phyloP scores from a whole-genome alignment of 2,888 invertebrate species.

The Drosophila paracracens region DNA sequence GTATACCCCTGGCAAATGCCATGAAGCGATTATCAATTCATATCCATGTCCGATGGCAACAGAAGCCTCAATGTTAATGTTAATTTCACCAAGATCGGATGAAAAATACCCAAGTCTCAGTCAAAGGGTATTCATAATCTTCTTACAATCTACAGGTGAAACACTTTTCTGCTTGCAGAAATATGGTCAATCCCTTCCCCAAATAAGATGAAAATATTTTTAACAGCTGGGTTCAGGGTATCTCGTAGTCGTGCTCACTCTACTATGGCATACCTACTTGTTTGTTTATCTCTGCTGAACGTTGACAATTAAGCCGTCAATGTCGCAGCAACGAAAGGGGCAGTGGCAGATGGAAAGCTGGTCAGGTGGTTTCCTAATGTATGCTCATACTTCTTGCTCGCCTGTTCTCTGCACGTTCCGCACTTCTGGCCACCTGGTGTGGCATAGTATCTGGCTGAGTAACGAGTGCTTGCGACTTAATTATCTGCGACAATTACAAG shows the following conservation, averaged over 20 bases:
- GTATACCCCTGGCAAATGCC: fast-evolving
- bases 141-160: not conserved
- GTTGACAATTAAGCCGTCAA: conserved; percentile 25
- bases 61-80: not conserved
- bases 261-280: not conserved
- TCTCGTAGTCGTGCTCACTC: not conserved
- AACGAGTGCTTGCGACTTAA: conserved; percentile 70
- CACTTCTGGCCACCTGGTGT: conserved; percentile 30
- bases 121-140: not conserved
- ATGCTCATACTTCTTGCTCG: conserved; percentile 12
- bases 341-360: not conserved
- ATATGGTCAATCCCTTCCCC: not conserved
- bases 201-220: not conserved
- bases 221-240: not conserved
- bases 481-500: conserved; percentile 80
- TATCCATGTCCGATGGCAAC: not conserved
- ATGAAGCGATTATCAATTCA: not conserved
- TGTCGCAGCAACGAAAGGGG: not conserved
- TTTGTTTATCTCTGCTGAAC: conserved; percentile 57
- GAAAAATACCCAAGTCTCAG: not conserved
- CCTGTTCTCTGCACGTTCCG: conserved; percentile 5
- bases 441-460: conserved; percentile 36
- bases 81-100: not conserved
- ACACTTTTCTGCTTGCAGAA: not conserved
- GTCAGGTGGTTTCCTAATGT: conserved; percentile 24